phyloP scores from a whole-genome alignment of 53 echinoderm and acorn worm genomes.

The Paracentrotus lividus region DNA sequence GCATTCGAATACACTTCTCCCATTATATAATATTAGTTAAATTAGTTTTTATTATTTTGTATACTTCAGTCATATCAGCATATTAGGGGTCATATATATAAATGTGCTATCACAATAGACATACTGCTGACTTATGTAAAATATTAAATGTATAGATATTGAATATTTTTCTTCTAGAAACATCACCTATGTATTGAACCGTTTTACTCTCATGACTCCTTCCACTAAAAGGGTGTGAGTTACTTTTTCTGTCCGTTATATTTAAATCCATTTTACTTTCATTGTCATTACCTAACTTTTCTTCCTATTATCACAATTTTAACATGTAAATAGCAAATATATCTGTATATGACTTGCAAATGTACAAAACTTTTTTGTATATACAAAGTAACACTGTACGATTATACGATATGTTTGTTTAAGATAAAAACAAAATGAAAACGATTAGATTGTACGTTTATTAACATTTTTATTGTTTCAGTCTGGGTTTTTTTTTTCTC shows the following conservation, averaged over 20 bases:
- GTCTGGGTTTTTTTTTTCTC: not conserved
- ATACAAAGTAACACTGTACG: not conserved
- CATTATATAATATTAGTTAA: too few species aligned
- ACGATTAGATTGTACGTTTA: constrained; percentile 17
- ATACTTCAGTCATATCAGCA: too few species aligned
- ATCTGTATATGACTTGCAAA: constrained; percentile 18
- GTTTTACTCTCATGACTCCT: not conserved
- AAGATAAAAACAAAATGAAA: not conserved
- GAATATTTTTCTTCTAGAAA: not conserved
- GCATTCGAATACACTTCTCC: too few species aligned
- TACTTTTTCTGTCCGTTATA: not conserved
- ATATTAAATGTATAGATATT: not conserved
- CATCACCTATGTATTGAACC: not conserved
- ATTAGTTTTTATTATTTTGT: too few species aligned
- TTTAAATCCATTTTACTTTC: not conserved
- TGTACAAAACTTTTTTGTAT: not conserved
- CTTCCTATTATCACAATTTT: not conserved
- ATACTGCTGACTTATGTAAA: too few species aligned
- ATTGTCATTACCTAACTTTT: not conserved
- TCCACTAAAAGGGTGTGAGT: not conserved
- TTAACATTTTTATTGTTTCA: not conserved
- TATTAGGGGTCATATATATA: too few species aligned
- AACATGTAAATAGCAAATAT: constrained; percentile 3
- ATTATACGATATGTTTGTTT: not conserved
- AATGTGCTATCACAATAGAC: too few species aligned